Conservation (phyloP, 1,140 invertebrate species). For the Lepidurus packardi region DNA sequence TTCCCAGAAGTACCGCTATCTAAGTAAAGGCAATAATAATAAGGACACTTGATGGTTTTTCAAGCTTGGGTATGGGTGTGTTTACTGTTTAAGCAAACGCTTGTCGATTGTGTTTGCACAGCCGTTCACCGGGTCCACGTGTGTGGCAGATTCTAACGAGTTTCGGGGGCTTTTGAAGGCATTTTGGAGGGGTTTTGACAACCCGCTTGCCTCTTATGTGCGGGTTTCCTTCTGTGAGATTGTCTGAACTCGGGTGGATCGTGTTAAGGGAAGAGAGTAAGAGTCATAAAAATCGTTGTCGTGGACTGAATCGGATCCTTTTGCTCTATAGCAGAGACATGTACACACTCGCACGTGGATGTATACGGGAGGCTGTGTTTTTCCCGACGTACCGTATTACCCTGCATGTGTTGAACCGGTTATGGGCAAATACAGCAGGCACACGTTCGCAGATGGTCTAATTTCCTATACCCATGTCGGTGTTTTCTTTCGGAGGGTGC, state of each 20-base stretch:
- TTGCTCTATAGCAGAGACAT: background rate
- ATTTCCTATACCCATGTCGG: background rate
- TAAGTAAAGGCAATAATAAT: background rate
- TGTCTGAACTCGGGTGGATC: background rate
- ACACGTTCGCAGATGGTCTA: background rate
- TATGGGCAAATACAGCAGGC: background rate
- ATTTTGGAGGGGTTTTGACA: background rate
- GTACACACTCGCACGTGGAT: background rate
- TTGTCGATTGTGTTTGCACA: conserved; percentile 7
- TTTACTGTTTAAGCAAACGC: background rate
- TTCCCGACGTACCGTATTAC: background rate
- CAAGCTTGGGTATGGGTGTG: background rate
- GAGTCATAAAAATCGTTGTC: no score
- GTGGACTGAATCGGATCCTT: background rate
- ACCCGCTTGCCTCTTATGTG: background rate
- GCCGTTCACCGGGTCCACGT: background rate
- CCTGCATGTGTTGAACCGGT: background rate
- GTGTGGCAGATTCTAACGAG: background rate
- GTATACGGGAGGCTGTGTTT: background rate
- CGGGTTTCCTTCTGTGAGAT: no score
- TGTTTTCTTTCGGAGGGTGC: background rate
- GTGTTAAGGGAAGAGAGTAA: background rate
- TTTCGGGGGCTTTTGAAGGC: background rate
- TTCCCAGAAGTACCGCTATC: background rate
- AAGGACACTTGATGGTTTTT: background rate